These are phyloP conservation scores for Trilocha varians DNA, from an alignment of 2,888 invertebrate species.

Conservation along the genomic window DNA sequence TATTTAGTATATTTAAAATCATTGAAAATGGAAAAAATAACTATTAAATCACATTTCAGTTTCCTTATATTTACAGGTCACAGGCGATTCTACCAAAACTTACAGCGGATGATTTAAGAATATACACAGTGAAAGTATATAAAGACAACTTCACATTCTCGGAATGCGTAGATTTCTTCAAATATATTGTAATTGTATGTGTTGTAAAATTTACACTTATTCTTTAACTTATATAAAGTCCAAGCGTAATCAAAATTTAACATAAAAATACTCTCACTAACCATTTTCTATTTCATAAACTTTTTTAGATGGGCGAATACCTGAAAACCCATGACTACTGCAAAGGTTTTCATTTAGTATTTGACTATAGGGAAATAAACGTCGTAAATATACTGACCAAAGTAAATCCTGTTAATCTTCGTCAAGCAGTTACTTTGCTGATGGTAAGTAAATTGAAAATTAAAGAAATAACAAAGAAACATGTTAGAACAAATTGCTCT, in stretches of 20 bases:
- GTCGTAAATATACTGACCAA: constrained; percentile 12
- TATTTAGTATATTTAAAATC: too few relatives aligned
- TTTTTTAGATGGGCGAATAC: constrained; percentile 20
- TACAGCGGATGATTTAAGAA: constrained; percentile 23
- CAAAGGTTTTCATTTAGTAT: constrained; percentile 17
- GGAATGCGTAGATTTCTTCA: constrained; percentile 16
- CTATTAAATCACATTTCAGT: too few relatives aligned
- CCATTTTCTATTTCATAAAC: too few relatives aligned
- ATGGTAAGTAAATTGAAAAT: constrained; percentile 25
- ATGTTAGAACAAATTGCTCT: too few relatives aligned
- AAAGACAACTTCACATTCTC: constrained; percentile 13
- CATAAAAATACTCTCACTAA: too few relatives aligned
- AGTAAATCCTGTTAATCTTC: constrained; percentile 18
- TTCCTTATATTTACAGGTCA: constrained; percentile 12
- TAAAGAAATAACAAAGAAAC: too few relatives aligned
- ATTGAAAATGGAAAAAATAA: too few relatives aligned
- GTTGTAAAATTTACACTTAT: too few relatives aligned
- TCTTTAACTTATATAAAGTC: too few relatives aligned
- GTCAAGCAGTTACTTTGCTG: constrained; percentile 17
- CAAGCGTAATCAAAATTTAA: too few relatives aligned
- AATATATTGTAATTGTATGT: constrained; percentile 20
- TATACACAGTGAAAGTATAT: constrained; percentile 16
- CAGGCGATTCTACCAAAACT: constrained; percentile 20
- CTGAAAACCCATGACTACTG: constrained; percentile 24
- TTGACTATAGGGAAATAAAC: constrained; percentile 14